These are phyloP conservation scores for Deilephila porcellus DNA, from an alignment of 2,888 invertebrate genomes.

Conservation along the genomic window DNA sequence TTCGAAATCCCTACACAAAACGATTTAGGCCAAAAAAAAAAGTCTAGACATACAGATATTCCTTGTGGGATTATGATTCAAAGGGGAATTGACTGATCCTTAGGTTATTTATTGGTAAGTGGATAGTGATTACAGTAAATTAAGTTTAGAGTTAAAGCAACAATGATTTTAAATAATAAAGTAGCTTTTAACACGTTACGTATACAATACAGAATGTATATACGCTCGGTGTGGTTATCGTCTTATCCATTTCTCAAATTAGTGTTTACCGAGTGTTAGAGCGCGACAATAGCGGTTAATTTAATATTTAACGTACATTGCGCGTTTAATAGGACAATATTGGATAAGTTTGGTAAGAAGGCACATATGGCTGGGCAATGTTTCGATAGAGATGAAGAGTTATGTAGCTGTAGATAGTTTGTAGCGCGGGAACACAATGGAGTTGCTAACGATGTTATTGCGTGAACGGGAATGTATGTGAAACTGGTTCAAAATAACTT, in stretches of 20 bases:
- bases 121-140: too few relatives aligned
- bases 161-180: too few relatives aligned
- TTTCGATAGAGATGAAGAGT: not conserved
- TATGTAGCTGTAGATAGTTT: not conserved
- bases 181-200: too few relatives aligned
- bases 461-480: slow-evolving; percentile 16
- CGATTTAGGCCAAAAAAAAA: too few relatives aligned
- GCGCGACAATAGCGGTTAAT: not conserved
- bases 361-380: not conserved
- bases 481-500: not conserved
- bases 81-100: too few relatives aligned
- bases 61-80: too few relatives aligned
- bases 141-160: too few relatives aligned
- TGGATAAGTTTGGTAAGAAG: not conserved
- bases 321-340: not conserved
- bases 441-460: slow-evolving; percentile 15
- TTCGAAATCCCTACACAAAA: too few relatives aligned
- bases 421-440: not conserved
- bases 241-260: not conserved
- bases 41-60: too few relatives aligned
- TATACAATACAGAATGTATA: too few relatives aligned
- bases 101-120: too few relatives aligned
- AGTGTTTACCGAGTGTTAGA: not conserved
- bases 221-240: too few relatives aligned
- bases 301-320: not conserved